Percentiles rank a stretch among this genome's conserved stretches.
These are phyloP conservation scores for Myotis yumanensis DNA, from an alignment of 2,113 vertebrate genomes.

Conservation along the genomic window DNA sequence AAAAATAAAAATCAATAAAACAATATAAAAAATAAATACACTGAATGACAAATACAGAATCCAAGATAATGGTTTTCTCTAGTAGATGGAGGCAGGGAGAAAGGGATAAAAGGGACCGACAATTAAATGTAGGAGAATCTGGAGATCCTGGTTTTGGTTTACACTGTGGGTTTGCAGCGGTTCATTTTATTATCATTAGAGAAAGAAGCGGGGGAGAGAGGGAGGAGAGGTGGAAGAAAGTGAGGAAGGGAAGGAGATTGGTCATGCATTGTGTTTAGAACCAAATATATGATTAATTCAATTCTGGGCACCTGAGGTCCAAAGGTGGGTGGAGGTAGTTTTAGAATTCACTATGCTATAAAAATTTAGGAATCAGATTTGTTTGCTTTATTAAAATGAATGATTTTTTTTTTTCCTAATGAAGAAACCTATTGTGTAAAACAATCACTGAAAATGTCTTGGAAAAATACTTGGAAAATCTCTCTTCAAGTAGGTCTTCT, in stretches of 20 bases:
- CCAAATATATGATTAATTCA: background rate
- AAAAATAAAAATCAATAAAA: background rate
- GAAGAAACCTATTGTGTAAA: background rate
- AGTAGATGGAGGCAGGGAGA: background rate
- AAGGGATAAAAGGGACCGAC: background rate
- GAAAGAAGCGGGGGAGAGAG: fast-evolving
- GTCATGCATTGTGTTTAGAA: background rate
- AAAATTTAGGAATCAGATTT: background rate
- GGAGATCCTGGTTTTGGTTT: background rate
- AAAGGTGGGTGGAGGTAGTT: background rate
- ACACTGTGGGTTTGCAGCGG: fast-evolving
- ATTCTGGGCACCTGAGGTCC: background rate
- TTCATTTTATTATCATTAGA: background rate
- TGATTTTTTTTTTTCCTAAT: slow-evolving; percentile 15
- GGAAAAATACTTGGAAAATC: slow-evolving; percentile 46
- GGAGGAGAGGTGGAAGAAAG: too few relatives aligned
- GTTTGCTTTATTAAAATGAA: slow-evolving; percentile 24
- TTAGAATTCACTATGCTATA: background rate
- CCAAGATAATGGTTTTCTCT: background rate
- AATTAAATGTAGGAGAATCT: background rate
- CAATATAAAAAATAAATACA: background rate
- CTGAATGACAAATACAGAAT: background rate
- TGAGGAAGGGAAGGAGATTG: background rate
- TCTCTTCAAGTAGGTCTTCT: slow-evolving; percentile 30
- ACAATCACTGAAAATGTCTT: background rate